phyloP scores from a whole-genome alignment of 2,113 vertebrate species.

The Pygoscelis antarcticus region DNA sequence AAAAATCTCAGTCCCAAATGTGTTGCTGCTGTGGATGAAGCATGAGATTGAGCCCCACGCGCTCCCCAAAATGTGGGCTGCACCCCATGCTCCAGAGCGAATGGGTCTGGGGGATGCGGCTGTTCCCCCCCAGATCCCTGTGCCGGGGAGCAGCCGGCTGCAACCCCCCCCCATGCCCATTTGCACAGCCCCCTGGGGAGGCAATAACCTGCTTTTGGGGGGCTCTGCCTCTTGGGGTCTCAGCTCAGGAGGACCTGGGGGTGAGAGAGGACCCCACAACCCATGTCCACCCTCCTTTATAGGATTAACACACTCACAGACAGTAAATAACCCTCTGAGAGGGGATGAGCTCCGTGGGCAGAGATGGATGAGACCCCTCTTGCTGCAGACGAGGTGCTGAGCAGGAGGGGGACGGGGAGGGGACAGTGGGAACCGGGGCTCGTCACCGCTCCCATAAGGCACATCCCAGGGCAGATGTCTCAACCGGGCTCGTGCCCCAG shows the following conservation, averaged over 20 bases:
- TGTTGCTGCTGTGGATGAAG: neutral
- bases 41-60: accelerated
- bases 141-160: neutral
- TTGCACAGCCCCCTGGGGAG: neutral
- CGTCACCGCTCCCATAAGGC: neutral
- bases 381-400: neutral
- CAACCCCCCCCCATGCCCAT: neutral
- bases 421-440: neutral
- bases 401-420: neutral
- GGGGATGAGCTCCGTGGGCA: neutral
- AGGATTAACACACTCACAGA: neutral
- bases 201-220: neutral
- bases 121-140: neutral
- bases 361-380: neutral
- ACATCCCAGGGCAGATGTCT: neutral
- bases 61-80: neutral
- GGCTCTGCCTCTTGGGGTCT: neutral
- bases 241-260: neutral
- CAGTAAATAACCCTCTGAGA: neutral
- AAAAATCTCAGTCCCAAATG: neutral
- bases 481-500: neutral
- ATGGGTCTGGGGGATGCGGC: neutral
- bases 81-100: neutral
- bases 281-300: accelerated
- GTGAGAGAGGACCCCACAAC: neutral